Base-by-base conservation (phyloP, 2,797 vertebrate species). In the Mallotus villosus region DNA sequence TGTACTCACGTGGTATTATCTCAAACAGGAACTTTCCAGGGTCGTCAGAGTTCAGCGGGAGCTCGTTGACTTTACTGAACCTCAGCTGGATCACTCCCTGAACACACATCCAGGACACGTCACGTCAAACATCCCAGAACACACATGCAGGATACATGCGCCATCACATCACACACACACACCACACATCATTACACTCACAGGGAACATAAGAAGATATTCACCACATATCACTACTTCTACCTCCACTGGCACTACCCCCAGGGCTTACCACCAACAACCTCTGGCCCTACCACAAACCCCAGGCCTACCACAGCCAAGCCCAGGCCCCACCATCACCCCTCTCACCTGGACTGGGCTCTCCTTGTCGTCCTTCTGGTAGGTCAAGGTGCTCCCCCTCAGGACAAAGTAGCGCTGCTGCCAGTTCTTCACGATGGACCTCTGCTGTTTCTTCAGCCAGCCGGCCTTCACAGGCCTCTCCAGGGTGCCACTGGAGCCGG, bases 381-480 rank as follows among this genome's bases (percentile, higher is more conserved):
- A 98, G 67, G 84, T 95, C 61, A 99, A 91, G 0, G 93, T 92
- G 79, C 93, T 95, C 0, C 96, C 96, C 80, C 90, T 92, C 29
- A 99, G 87, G 75, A 97, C 95, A 29, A 98, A 98, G 89, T 94
- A 99, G 4, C 94, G 88, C 49, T 95, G 93, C 82, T 98, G 96
- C 97, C 97, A 99, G 90, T 97, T 98, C 88, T 96, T 97, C 49
- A 98, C 95, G 1, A 99, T 91, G 71, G 95, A 95, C 76, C 96
- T 91, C 86, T 98, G 96, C 82, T 98, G 96, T 84, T 97, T 98
- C 85, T 95, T 97, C 78, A 99, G 89, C 96, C 97, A 98, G 72
- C 97, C 97, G 0, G 94, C 89, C 87, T 97, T 98, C 77, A 96
- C 87, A 0, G 97, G 95, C 75, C 93, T 92, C 81, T 98, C 95